Percentiles rank a stretch among this genome's conserved stretches.
These are phyloP conservation scores for Lepidostoma basale DNA, from an alignment of 1,140 invertebrate genomes.

Conservation along the genomic window DNA sequence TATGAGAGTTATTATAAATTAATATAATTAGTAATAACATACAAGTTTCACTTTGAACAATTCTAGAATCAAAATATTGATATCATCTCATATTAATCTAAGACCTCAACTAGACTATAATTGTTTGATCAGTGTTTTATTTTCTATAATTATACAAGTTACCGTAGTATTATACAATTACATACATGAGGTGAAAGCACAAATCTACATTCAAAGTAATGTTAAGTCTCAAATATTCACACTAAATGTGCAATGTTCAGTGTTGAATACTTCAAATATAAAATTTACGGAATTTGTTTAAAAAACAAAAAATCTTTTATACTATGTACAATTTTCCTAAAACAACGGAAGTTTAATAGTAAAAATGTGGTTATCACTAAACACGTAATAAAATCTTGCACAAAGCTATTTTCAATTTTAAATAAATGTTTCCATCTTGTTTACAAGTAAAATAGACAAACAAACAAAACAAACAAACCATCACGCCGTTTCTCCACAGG, in stretches of 20 bases:
- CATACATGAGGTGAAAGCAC: conserved; percentile 41
- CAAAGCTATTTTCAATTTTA: background rate
- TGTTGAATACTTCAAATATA: background rate
- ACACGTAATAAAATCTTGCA: background rate
- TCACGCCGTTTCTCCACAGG: too few relatives aligned
- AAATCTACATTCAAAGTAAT: conserved; percentile 40
- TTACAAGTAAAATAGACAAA: too few relatives aligned
- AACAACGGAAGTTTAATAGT: background rate
- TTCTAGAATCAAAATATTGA: conserved; percentile 33
- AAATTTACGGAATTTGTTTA: background rate
- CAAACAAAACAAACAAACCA: too few relatives aligned
- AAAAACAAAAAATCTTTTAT: background rate
- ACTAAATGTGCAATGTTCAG: conserved; percentile 7
- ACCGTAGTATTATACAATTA: conserved; percentile 8
- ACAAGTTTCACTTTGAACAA: conserved; percentile 34
- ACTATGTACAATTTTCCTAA: background rate
- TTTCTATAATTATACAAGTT: conserved; percentile 25
- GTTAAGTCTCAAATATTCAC: conserved; percentile 37
- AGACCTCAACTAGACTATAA: conserved; percentile 28
- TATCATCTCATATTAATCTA: conserved; percentile 29
- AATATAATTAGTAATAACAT: conserved; percentile 41
- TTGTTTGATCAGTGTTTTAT: conserved; percentile 30
- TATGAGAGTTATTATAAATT: conserved; percentile 42
- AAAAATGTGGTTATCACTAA: background rate
- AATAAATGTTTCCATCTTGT: too few relatives aligned